Evolutionary conservation across 1,140 invertebrate genomes (phyloP).

Genomic region (Odontomachus brunneus): DNA sequence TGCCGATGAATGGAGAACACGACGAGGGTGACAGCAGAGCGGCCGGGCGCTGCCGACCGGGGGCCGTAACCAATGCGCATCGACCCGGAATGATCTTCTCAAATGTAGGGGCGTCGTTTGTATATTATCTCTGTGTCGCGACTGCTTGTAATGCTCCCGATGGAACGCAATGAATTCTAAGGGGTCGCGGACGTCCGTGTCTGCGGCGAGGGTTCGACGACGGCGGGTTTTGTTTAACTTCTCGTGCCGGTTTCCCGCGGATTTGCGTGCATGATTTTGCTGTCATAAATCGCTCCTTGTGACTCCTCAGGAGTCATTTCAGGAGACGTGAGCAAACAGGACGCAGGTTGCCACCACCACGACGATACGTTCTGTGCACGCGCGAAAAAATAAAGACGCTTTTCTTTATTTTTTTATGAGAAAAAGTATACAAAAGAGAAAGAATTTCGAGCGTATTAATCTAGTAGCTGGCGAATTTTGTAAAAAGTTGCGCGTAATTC

Average conservation of each 20-base stretch:
- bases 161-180: conserved; percentile 66
- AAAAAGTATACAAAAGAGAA: no score
- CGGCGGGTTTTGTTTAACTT: conserved; percentile 42
- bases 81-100: conserved; percentile 74
- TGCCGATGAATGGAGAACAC: conserved; percentile 58
- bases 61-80: conserved; percentile 64
- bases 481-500: no score
- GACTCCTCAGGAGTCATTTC: background rate
- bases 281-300: conserved; percentile 1
- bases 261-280: conserved; percentile 42
- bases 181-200: conserved; percentile 11
- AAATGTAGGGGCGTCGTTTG: conserved; percentile 68
- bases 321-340: background rate
- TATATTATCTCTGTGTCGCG: conserved; percentile 70
- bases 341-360: no score
- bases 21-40: conserved; percentile 30
- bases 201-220: conserved; percentile 34
- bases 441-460: no score
- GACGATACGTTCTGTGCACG: no score
- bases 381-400: no score
- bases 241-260: conserved; percentile 5
- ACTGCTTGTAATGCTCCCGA: conserved; percentile 65
- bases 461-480: no score
- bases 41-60: background rate
- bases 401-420: no score